Percentiles rank a stretch among this genome's conserved stretches.
These are phyloP conservation scores for Spermophilus dauricus DNA, from an alignment of 2,113 vertebrate species.

Conservation along the genomic window DNA sequence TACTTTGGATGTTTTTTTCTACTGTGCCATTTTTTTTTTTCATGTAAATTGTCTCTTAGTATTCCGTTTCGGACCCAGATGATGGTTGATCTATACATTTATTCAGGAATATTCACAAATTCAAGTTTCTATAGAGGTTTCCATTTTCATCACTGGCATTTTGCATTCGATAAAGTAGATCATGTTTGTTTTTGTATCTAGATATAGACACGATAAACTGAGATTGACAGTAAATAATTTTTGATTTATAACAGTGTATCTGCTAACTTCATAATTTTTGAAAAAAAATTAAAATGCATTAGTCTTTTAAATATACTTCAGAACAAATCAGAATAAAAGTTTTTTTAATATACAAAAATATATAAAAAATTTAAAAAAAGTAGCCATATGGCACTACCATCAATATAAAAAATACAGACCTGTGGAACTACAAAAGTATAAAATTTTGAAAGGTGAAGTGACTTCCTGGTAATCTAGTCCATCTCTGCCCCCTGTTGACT, in stretches of 20 bases:
- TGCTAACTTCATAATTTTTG: background rate
- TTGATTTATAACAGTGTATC: background rate
- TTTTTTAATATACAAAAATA: too few species aligned
- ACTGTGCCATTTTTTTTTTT: slow-evolving; percentile 68
- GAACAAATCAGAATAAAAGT: background rate
- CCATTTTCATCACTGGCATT: background rate
- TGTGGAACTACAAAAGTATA: background rate
- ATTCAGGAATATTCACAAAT: slow-evolving; percentile 26
- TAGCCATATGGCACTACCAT: background rate
- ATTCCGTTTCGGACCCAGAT: slow-evolving; percentile 50
- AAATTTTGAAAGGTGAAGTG: background rate
- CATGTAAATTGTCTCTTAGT: slow-evolving; percentile 63
- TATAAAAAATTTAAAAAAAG: background rate
- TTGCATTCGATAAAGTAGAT: background rate
- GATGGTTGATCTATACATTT: slow-evolving; percentile 10
- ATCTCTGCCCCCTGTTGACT: background rate
- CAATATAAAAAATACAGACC: background rate
- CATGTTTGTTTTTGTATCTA: background rate
- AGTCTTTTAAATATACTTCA: background rate
- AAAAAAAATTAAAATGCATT: background rate
- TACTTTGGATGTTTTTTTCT: slow-evolving; percentile 48
- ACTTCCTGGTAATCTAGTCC: background rate
- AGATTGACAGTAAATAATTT: background rate
- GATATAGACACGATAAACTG: background rate
- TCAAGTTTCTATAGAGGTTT: background rate